phyloP scores from a whole-genome alignment of 2,113 vertebrate genomes.

The Oncorhynchus nerka region DNA sequence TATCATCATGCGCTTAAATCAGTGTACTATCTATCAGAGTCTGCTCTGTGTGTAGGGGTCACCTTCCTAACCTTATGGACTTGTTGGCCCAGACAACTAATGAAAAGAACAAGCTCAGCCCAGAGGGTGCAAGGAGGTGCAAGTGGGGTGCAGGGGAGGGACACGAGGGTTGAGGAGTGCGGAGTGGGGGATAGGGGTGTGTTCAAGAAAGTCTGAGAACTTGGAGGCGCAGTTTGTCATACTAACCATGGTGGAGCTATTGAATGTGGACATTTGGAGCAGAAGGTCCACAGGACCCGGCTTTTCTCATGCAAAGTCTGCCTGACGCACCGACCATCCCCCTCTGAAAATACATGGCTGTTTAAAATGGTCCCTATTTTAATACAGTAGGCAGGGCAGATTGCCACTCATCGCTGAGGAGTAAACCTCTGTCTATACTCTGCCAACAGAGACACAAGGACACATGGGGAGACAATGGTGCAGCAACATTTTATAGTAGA shows the following conservation, averaged over 20 bases:
- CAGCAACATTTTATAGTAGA: neutral
- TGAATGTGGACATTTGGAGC: conserved; percentile 68
- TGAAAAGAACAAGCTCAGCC: conserved; percentile 12
- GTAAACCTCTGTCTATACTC: neutral
- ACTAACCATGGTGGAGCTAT: conserved; percentile 68
- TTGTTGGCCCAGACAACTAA: conserved; percentile 44
- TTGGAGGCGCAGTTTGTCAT: conserved; percentile 74
- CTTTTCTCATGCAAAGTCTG: conserved; percentile 76
- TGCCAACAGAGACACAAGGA: neutral
- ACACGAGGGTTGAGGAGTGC: neutral
- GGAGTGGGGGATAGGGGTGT: neutral
- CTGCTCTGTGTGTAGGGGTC: conserved; percentile 1
- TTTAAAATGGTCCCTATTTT: conserved; percentile 41
- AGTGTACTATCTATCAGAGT: neutral
- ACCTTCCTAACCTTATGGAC: conserved; percentile 46
- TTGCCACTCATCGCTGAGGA: conserved; percentile 7
- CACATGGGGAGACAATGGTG: neutral
- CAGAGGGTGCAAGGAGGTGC: conserved; percentile 25
- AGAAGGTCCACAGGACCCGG: conserved; percentile 76
- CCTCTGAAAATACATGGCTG: conserved; percentile 51
- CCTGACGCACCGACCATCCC: conserved; percentile 39
- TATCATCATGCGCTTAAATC: neutral
- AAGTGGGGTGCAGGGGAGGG: neutral
- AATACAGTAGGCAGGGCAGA: conserved; percentile 4
- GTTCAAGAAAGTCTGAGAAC: conserved; percentile 56